phyloP scores from a whole-genome alignment of 2,113 vertebrate genomes.

The Anarrhichthys ocellatus region DNA sequence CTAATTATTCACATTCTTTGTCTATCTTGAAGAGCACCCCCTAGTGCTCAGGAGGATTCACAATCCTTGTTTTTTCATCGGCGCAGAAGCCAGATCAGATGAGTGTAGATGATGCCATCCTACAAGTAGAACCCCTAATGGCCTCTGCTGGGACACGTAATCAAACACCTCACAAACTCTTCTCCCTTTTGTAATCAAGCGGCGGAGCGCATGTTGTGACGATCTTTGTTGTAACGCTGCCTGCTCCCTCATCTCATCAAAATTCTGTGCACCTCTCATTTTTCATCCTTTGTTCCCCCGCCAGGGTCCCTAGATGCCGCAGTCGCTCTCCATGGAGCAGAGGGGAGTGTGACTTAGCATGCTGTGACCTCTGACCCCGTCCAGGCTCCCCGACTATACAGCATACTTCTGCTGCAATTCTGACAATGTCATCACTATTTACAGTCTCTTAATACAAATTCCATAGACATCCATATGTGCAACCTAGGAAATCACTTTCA shows the following conservation, averaged over 20 bases:
- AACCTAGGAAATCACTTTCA: slow-evolving; percentile 13
- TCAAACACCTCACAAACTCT: slow-evolving; percentile 73
- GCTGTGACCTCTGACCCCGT: slow-evolving; percentile 68
- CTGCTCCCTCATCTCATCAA: slow-evolving; percentile 78
- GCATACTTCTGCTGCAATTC: slow-evolving; percentile 30
- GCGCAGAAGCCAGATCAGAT: slow-evolving; percentile 68
- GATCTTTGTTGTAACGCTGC: slow-evolving; percentile 76
- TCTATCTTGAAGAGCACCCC: slow-evolving; percentile 68
- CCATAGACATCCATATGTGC: background rate
- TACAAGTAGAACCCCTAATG: slow-evolving; percentile 73
- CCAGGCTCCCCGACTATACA: slow-evolving; percentile 43
- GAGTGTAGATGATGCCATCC: slow-evolving; percentile 70
- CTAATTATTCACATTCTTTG: slow-evolving; percentile 15
- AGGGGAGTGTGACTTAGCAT: slow-evolving; percentile 59
- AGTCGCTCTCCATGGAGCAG: slow-evolving; percentile 66
- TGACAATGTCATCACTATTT: slow-evolving; percentile 3
- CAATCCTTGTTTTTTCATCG: slow-evolving; percentile 54
- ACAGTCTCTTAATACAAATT: slow-evolving; percentile 4
- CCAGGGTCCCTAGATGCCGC: slow-evolving; percentile 54
- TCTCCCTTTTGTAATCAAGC: slow-evolving; percentile 80
- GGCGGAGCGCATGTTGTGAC: slow-evolving; percentile 70
- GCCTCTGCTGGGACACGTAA: slow-evolving; percentile 79
- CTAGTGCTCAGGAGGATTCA: slow-evolving; percentile 72
- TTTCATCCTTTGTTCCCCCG: slow-evolving; percentile 71
- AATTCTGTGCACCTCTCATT: slow-evolving; percentile 78